phyloP scores from a whole-genome alignment of 2,113 vertebrate genomes.

The Bostrychus sinensis region DNA sequence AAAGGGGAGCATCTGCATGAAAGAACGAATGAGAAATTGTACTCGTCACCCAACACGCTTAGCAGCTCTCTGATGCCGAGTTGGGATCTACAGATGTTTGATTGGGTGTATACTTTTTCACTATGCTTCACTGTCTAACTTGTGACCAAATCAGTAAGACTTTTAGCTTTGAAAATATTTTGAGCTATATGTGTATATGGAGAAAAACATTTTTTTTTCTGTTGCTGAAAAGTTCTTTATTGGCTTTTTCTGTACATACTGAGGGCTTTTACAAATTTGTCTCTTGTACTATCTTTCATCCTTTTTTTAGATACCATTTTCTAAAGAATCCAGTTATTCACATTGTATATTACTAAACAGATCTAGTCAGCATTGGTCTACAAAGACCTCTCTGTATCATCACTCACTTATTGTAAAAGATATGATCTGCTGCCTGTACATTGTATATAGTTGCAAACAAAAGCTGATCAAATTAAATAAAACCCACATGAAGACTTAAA shows the following conservation, averaged over 20 bases:
- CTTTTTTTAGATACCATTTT: conserved; percentile 80
- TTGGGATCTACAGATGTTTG: conserved; percentile 58
- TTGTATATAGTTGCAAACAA: conserved; percentile 85
- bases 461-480: conserved; percentile 80
- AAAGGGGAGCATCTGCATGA: conserved; percentile 48
- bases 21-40: conserved; percentile 44
- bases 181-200: conserved; percentile 80
- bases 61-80: conserved; percentile 51
- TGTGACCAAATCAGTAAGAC: conserved; percentile 83
- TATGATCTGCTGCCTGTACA: conserved; percentile 85
- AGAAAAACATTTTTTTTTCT: conserved; percentile 67
- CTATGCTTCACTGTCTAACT: conserved; percentile 76
- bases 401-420: conserved; percentile 78
- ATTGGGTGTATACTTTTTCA: conserved; percentile 60
- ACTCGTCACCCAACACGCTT: conserved; percentile 50
- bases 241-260: conserved; percentile 82
- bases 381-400: conserved; percentile 72
- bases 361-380: conserved; percentile 67
- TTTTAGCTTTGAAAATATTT: conserved; percentile 80
- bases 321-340: conserved; percentile 76
- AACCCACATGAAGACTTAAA: conserved; percentile 74
- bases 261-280: conserved; percentile 81
- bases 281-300: conserved; percentile 77
- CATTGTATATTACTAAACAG: conserved; percentile 76
- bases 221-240: conserved; percentile 70